Base-by-base conservation (phyloP, 2,113 vertebrate genomes). In the Arothron firmamentum region DNA sequence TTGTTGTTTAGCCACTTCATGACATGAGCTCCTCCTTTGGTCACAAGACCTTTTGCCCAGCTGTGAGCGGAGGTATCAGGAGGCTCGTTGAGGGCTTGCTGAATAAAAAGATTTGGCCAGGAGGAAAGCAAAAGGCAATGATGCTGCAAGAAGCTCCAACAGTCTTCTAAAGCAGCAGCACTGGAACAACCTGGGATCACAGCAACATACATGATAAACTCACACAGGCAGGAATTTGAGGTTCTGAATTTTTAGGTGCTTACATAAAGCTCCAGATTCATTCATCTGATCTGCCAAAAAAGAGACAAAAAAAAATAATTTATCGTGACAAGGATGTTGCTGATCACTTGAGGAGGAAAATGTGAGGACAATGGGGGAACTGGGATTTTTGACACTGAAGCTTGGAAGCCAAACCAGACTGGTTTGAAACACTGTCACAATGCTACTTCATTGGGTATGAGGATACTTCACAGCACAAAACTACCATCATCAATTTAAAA, bases 51-150 rank as follows among this genome's bases (percentile, higher is more conserved):
- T 13, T 76, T 65, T 12, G 91, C 93, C 88, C 94, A 94, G 23
- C 0, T 8, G 65, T 88, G 90, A 62, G 93, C 79, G 0, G 81
- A 50, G 0, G 88, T 89, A 0, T 70, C 58, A 0, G 42, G 50
- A 1, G 91, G 86, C 62, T 94, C 91, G 14, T 92, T 94, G 47
- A 92, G 78, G 9, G 93, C 94, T 76, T 93, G 91, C 80, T 96
- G 94, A 52, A 85, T 46, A 52, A 93, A 92, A 12, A 95, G 88
- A 3, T 75, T 62, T 0, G 94, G 94, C 75, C 90, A 90, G 56
- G 79, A 87, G 54, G 90, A 86, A 21, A 95, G 88, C 13, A 92
- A 34, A 4, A 77, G 21, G 2, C 82, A 65, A 47, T 94, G 91
- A 28, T 81, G 85, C 49, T 52, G 83, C 74, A 95, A 80, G 73